These are phyloP conservation scores for Drosophila funebris DNA, from an alignment of 1,140 invertebrate genomes.

Conservation along the genomic window DNA sequence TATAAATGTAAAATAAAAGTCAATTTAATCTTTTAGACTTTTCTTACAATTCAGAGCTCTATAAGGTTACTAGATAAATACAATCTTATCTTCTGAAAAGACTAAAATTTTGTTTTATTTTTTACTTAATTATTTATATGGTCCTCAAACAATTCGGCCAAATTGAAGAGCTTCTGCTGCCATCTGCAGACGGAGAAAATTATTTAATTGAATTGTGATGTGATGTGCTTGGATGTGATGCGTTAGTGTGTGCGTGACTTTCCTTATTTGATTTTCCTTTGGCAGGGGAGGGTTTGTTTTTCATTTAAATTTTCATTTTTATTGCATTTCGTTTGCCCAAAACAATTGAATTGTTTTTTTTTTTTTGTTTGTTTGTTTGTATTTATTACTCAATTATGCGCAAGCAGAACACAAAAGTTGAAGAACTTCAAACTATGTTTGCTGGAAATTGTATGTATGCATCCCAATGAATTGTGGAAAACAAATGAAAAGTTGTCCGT, in stretches of 20 bases:
- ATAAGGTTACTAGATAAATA: no score
- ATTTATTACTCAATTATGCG: conserved; percentile 74
- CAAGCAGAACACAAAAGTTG: conserved; percentile 30
- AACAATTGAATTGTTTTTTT: conserved; percentile 66
- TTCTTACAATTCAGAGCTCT: no score
- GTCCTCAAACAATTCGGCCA: background rate
- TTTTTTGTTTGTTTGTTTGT: background rate
- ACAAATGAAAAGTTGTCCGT: conserved; percentile 18
- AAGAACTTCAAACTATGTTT: conserved; percentile 31
- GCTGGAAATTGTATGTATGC: conserved; percentile 25
- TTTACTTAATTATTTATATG: background rate
- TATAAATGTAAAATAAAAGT: no score
- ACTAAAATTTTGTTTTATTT: conserved; percentile 9
- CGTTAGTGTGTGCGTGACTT: conserved; percentile 25
- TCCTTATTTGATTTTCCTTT: conserved; percentile 5
- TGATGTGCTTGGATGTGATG: conserved; percentile 8
- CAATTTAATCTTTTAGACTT: no score
- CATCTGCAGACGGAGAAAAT: conserved; percentile 8
- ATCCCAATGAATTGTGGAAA: conserved; percentile 19
- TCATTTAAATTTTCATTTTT: conserved; percentile 48
- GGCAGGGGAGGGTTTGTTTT: conserved; percentile 49
- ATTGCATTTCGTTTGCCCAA: conserved; percentile 36
- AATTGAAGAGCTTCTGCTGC: conserved; percentile 30
- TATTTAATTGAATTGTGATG: conserved; percentile 61
- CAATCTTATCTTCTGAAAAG: no score